phyloP scores from a whole-genome alignment of 2,113 vertebrate genomes.

The Pithys albifrons region DNA sequence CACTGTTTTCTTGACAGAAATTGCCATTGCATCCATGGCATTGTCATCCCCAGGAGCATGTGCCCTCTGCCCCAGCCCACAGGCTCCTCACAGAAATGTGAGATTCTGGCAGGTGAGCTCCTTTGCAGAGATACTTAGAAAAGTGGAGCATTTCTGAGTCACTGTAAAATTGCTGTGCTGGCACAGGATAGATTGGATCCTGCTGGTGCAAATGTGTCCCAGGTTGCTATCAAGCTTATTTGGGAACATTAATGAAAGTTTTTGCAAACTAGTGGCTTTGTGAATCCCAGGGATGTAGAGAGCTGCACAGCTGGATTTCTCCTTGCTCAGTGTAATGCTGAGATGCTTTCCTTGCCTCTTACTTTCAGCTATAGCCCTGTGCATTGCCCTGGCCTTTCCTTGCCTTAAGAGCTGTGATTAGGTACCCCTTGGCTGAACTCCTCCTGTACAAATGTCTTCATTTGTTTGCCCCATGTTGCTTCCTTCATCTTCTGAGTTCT shows the following conservation, averaged over 20 bases:
- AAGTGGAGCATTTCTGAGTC: rapidly evolving
- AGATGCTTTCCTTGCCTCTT: neutral
- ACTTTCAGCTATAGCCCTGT: neutral
- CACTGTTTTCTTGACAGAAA: neutral
- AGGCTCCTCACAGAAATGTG: rapidly evolving
- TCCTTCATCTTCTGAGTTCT: neutral
- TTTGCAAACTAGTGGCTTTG: neutral
- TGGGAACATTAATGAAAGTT: neutral
- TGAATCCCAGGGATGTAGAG: neutral
- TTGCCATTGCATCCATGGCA: neutral
- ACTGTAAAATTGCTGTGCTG: neutral
- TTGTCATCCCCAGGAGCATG: neutral
- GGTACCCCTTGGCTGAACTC: neutral
- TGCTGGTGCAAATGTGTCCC: neutral
- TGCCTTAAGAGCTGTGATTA: neutral
- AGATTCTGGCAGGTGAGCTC: neutral
- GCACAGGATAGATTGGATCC: neutral
- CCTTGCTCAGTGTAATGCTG: rapidly evolving
- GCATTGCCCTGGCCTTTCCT: neutral
- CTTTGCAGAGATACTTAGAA: neutral
- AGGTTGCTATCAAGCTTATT: neutral
- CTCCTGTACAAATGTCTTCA: neutral
- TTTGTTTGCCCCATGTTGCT: neutral
- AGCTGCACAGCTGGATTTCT: neutral
- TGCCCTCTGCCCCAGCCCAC: neutral